Evolutionary conservation across 1,140 invertebrate genomes (phyloP).

Genomic region (Drosophila nannoptera): DNA sequence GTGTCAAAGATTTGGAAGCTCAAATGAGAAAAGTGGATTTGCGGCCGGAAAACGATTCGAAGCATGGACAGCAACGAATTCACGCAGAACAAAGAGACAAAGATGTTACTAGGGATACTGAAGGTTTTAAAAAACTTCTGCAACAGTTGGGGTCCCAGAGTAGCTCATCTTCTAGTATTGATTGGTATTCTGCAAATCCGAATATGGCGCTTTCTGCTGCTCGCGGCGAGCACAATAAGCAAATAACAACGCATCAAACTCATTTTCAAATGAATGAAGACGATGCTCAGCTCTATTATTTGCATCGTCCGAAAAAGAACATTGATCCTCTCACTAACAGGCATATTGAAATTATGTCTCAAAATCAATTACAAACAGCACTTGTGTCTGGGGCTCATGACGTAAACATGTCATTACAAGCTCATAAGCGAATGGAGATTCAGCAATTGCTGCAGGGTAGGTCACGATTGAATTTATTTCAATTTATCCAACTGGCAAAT

Average conservation of each 20-base stretch:
- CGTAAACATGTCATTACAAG: slow-evolving; percentile 31
- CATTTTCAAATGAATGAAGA: slow-evolving; percentile 12
- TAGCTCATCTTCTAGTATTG: background rate
- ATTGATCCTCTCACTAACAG: slow-evolving; percentile 4
- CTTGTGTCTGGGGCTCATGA: slow-evolving; percentile 6
- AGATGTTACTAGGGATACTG: slow-evolving; percentile 50
- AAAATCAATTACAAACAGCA: slow-evolving; percentile 17
- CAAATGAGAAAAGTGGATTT: slow-evolving; percentile 66
- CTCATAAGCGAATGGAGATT: slow-evolving; percentile 51
- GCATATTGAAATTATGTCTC: slow-evolving; percentile 12
- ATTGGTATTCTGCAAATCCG: too few relatives aligned
- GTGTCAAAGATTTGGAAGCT: slow-evolving; percentile 65
- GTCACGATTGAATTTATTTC: background rate
- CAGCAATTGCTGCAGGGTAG: slow-evolving; percentile 59
- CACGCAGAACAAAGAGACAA: slow-evolving; percentile 37
- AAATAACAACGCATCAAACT: background rate
- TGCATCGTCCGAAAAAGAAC: slow-evolving; percentile 14
- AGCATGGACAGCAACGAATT: background rate
- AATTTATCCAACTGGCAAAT: too few relatives aligned
- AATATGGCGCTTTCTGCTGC: too few relatives aligned
- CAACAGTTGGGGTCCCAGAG: slow-evolving; percentile 55
- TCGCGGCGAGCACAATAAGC: background rate
- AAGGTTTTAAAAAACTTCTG: slow-evolving; percentile 59
- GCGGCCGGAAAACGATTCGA: slow-evolving; percentile 23
- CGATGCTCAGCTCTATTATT: slow-evolving; percentile 23